Evolutionary conservation across 2,888 invertebrate species (phyloP).

Genomic region (Hartigia nigra): DNA sequence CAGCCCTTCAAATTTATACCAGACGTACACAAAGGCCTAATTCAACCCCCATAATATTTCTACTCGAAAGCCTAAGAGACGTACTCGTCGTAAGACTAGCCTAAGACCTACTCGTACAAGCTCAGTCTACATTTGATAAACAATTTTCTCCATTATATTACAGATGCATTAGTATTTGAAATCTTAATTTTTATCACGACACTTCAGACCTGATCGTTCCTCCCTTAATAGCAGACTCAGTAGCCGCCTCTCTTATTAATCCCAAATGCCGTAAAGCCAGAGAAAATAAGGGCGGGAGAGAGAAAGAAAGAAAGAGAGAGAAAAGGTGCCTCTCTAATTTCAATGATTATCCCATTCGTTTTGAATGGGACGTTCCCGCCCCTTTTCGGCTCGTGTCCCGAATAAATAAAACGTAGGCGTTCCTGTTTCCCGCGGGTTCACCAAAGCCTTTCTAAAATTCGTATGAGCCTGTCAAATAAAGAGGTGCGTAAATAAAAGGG

Average conservation of each 20-base stretch:
- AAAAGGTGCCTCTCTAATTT: conserved; percentile 39
- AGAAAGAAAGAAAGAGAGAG: background rate
- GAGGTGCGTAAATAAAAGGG: conserved; percentile 21
- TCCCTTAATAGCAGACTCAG: background rate
- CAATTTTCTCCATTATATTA: background rate
- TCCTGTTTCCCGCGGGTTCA: background rate
- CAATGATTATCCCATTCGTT: conserved; percentile 51
- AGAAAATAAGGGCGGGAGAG: background rate
- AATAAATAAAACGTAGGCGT: conserved; percentile 1
- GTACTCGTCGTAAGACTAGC: too few species aligned
- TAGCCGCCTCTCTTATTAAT: background rate
- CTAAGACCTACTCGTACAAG: background rate
- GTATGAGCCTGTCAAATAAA: conserved; percentile 21
- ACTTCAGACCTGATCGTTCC: background rate
- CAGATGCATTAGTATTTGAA: background rate
- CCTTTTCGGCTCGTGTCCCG: conserved; percentile 35
- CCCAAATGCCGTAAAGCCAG: background rate
- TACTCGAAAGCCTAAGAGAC: too few species aligned
- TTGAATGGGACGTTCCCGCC: conserved; percentile 37
- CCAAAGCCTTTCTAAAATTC: conserved; percentile 13
- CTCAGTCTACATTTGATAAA: background rate
- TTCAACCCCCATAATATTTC: background rate
- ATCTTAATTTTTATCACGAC: background rate
- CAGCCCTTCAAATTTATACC: background rate
- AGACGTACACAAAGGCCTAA: background rate